These are phyloP conservation scores for Nudaria mundana DNA, from an alignment of 2,888 invertebrate species.

Conservation along the genomic window DNA sequence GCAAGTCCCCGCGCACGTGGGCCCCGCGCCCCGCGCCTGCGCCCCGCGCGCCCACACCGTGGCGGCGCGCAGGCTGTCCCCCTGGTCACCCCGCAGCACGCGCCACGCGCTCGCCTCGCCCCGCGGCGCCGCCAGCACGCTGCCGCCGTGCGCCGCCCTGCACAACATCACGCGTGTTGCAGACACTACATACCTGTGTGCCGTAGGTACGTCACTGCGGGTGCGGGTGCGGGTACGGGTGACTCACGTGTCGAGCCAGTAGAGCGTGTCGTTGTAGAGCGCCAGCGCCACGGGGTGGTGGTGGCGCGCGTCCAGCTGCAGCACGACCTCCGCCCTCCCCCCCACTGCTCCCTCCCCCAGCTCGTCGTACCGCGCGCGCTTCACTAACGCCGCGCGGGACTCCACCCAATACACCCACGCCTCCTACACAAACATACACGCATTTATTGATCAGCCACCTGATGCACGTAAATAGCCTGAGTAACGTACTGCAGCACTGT, in stretches of 20 bases:
- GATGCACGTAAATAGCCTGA: no score
- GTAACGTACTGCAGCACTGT: no score
- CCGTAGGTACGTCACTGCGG: background rate
- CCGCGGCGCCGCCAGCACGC: slow-evolving; percentile 84
- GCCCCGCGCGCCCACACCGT: slow-evolving; percentile 47
- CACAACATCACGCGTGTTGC: slow-evolving; percentile 10
- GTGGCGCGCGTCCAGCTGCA: slow-evolving; percentile 62
- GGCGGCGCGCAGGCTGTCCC: slow-evolving; percentile 86
- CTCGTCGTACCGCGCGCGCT: slow-evolving; percentile 87
- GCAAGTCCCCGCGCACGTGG: slow-evolving; percentile 79
- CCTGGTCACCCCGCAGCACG: slow-evolving; percentile 80
- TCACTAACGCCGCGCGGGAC: slow-evolving; percentile 85
- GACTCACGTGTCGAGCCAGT: slow-evolving; percentile 91
- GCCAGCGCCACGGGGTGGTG: slow-evolving; percentile 85
- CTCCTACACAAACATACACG: slow-evolving; percentile 50
- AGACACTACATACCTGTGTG: no score
- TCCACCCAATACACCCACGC: slow-evolving; percentile 91
- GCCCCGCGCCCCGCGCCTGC: slow-evolving; percentile 66
- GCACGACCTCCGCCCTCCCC: slow-evolving; percentile 74
- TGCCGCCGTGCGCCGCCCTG: slow-evolving; percentile 76
- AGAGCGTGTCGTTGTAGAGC: slow-evolving; percentile 82
- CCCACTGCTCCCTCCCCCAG: slow-evolving; percentile 82
- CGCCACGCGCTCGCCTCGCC: slow-evolving; percentile 79
- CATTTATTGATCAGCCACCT: no score
- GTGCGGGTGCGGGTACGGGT: no score